A percentile compares a stretch with the other conserved stretches of the same genome.
Evolutionary conservation across 2,888 invertebrate species (phyloP).

Genomic region (Dioctria rufipes): DNA sequence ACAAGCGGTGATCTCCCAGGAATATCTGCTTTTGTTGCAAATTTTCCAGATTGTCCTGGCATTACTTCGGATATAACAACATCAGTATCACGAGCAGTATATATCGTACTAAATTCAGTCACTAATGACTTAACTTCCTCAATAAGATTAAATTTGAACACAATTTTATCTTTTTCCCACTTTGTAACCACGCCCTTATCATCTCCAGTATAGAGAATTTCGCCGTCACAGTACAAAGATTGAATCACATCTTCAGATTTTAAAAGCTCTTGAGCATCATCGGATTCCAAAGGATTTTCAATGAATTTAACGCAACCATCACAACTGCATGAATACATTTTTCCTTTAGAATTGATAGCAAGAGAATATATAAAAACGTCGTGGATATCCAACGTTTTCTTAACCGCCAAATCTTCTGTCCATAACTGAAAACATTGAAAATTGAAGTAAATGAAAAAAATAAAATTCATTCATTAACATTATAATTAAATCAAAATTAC

Average conservation of each 20-base stretch:
- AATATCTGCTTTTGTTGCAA: conserved; percentile 67
- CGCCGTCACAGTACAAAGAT: conserved; percentile 66
- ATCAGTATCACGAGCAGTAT: conserved; percentile 69
- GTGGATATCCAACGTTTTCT: conserved; percentile 66
- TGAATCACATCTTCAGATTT: conserved; percentile 68
- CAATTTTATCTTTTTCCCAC: conserved; percentile 69
- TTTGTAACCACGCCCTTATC: conserved; percentile 70
- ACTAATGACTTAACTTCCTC: conserved; percentile 70
- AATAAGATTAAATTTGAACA: conserved; percentile 69
- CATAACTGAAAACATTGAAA: conserved; percentile 65
- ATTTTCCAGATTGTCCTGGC: conserved; percentile 68
- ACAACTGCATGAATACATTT: conserved; percentile 69
- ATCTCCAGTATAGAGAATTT: conserved; percentile 68
- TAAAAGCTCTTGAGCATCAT: conserved; percentile 65
- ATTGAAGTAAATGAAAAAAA: neutral
- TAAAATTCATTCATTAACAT: neutral
- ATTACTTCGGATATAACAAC: conserved; percentile 67
- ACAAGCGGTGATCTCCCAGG: conserved; percentile 69
- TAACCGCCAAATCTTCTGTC: conserved; percentile 67
- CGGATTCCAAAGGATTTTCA: conserved; percentile 66
- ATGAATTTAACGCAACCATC: conserved; percentile 69
- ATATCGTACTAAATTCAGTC: conserved; percentile 66
- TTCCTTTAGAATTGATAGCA: conserved; percentile 67
- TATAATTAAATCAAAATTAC: conserved; percentile 62
- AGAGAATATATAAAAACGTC: conserved; percentile 69